These are phyloP conservation scores for Drosophila paucipuncta DNA, from an alignment of 2,888 invertebrate species.

Conservation along the genomic window DNA sequence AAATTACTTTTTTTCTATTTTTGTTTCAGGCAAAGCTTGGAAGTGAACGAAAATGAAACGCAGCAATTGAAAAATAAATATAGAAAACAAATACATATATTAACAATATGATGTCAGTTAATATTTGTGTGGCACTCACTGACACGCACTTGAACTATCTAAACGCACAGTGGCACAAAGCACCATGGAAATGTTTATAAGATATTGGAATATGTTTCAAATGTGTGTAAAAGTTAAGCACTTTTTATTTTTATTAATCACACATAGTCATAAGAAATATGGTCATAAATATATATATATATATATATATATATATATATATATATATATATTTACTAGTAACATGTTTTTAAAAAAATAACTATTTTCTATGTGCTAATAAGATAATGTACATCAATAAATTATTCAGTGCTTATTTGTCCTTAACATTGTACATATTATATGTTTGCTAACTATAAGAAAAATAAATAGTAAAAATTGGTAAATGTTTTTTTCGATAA, in stretches of 20 bases:
- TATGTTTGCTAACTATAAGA: constrained; percentile 15
- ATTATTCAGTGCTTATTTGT: constrained; percentile 10
- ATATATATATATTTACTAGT: not conserved
- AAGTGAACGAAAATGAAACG: constrained; percentile 28
- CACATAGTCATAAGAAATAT: constrained; percentile 3
- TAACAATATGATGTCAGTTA: constrained; percentile 69
- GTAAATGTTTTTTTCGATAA: not conserved
- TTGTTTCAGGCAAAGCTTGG: constrained; percentile 40
- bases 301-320: not conserved
- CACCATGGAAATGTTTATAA: not conserved
- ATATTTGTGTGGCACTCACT: constrained; percentile 49
- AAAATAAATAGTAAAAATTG: not conserved
- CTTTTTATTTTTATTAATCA: not conserved
- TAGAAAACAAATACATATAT: constrained; percentile 20
- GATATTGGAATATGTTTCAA: not conserved
- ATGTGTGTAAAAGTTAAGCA: not conserved
- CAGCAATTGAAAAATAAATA: constrained; percentile 20
- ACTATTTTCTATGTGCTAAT: constrained; percentile 7
- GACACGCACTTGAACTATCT: constrained; percentile 41
- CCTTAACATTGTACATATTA: constrained; percentile 31
- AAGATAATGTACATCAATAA: constrained; percentile 10
- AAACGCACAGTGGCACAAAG: constrained; percentile 66
- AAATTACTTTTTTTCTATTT: constrained; percentile 10
- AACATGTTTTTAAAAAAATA: not conserved
- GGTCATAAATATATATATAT: not conserved